Conservation (phyloP, 2,797 vertebrate species). For the Chloroceryle inda region DNA sequence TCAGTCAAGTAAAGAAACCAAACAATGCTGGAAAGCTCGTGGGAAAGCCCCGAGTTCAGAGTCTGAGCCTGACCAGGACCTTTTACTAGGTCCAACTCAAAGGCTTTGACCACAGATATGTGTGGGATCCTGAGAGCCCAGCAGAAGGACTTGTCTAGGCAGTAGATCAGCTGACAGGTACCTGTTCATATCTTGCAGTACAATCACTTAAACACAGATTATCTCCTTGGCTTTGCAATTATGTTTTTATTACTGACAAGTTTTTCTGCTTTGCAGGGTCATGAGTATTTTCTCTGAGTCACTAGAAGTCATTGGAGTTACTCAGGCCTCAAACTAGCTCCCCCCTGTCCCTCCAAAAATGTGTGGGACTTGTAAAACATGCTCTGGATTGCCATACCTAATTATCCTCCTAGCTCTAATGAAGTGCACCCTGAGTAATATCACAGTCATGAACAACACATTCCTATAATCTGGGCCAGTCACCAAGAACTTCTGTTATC, state of each 20-base stretch:
- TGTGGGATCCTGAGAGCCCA: not conserved
- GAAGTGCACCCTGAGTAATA: constrained; percentile 66
- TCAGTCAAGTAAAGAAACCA: not conserved
- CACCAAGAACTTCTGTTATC: constrained; percentile 56
- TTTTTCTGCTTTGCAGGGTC: constrained; percentile 18
- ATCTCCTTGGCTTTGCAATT: constrained; percentile 26
- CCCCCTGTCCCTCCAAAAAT: not conserved
- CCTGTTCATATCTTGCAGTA: not conserved
- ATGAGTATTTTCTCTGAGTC: constrained; percentile 49
- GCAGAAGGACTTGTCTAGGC: not conserved
- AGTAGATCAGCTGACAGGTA: not conserved
- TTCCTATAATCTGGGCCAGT: constrained; percentile 44
- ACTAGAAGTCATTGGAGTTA: constrained; percentile 37
- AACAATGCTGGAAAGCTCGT: not conserved
- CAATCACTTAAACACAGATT: not conserved
- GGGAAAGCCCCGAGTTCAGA: not conserved
- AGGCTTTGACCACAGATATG: not conserved
- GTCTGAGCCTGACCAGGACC: not conserved
- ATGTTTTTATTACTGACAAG: constrained; percentile 24
- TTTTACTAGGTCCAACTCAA: not conserved
- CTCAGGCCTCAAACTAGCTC: constrained; percentile 10
- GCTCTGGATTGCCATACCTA: constrained; percentile 50
- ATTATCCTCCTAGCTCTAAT: constrained; percentile 70
- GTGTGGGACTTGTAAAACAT: constrained; percentile 59
- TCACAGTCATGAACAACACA: constrained; percentile 60